Percentiles rank a stretch among this genome's conserved stretches.
phyloP scores from a whole-genome alignment of 2,888 invertebrate genomes.

The Tinea trinotella region DNA sequence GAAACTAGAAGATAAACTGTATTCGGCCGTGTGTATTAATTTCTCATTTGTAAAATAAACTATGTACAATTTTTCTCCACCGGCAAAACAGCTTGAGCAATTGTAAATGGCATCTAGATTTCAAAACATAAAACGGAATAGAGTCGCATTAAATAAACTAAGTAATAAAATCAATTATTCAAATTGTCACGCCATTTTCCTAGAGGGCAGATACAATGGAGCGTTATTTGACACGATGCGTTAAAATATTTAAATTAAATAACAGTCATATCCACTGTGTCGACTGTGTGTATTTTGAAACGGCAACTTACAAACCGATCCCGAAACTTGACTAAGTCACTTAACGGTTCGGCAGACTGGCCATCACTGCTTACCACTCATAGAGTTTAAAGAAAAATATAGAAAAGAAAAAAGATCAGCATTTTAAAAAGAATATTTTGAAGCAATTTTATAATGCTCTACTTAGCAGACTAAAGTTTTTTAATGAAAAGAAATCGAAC shows the following conservation, averaged over 20 bases:
- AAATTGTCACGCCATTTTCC: no score
- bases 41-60: slow-evolving; percentile 54
- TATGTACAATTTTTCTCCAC: slow-evolving; percentile 45
- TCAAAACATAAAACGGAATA: background rate
- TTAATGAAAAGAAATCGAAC: background rate
- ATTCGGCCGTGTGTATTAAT: slow-evolving; percentile 52
- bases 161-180: no score
- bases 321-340: no score
- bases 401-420: background rate
- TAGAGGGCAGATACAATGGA: no score
- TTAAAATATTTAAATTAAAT: no score
- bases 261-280: no score
- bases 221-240: no score
- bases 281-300: no score
- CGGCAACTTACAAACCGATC: no score
- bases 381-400: background rate
- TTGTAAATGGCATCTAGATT: slow-evolving; percentile 33
- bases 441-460: background rate
- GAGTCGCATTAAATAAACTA: background rate
- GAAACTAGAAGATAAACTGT: slow-evolving; percentile 46
- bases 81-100: slow-evolving; percentile 45
- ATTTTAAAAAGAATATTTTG: no score
- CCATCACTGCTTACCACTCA: no score
- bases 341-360: no score
- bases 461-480: background rate